Conservation (phyloP, 1,140 invertebrate species). For the Drosophila ambigua region DNA sequence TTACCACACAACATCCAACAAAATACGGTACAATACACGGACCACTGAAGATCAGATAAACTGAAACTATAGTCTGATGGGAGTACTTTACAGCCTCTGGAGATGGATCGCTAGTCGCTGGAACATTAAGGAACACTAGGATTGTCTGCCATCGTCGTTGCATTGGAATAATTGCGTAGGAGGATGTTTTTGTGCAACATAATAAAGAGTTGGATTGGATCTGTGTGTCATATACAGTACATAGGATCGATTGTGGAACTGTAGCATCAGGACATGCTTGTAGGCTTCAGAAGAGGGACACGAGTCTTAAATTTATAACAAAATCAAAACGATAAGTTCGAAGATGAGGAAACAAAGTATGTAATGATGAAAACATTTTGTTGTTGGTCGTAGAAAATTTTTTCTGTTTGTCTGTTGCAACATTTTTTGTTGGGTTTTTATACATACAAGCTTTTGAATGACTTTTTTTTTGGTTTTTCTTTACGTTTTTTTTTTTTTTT, state of each 20-base stretch:
- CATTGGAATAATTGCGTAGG: conserved; percentile 17
- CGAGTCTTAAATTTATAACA: conserved; percentile 27
- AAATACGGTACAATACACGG: conserved; percentile 39
- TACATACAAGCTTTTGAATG: conserved; percentile 78
- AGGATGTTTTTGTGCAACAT: conserved; percentile 38
- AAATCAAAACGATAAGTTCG: conserved; percentile 41
- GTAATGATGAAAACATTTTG: conserved; percentile 44
- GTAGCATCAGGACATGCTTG: conserved; percentile 5
- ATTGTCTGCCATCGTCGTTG: too few species aligned
- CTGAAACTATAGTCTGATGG: conserved; percentile 11
- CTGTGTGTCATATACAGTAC: conserved; percentile 30
- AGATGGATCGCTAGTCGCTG: conserved; percentile 21
- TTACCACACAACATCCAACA: conserved; percentile 51
- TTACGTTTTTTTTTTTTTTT: conserved; percentile 35
- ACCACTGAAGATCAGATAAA: conserved; percentile 36
- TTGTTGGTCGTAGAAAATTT: conserved; percentile 57
- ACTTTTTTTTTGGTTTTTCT: conserved; percentile 54
- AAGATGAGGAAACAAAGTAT: conserved; percentile 42
- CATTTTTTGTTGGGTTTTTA: conserved; percentile 53
- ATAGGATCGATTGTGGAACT: conserved; percentile 46
- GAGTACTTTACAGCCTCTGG: conserved; percentile 25
- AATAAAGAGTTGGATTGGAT: conserved; percentile 47
- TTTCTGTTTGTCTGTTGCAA: conserved; percentile 58
- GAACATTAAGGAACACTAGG: conserved; percentile 3
- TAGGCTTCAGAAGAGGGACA: conserved; percentile 1